Evolutionary conservation across 2,888 invertebrate genomes (phyloP), one percentile per base, ranked within the genome.

Genomic region (Ophion obscuratus): DNA sequence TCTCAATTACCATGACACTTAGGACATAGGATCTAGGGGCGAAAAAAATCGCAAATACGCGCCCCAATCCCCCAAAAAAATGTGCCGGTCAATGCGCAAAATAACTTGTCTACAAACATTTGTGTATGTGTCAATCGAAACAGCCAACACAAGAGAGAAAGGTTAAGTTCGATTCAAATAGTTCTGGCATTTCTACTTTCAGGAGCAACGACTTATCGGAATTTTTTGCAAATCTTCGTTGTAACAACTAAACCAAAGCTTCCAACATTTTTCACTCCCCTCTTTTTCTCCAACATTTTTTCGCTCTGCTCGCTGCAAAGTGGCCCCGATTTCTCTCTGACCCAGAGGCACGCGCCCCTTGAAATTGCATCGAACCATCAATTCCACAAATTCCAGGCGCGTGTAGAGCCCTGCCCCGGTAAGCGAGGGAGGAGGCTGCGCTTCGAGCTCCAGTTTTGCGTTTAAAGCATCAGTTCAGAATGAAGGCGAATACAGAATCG

Each of bases 341-440:
- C 24, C 44, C 66, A 44, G 40, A 79, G 73, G 78, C 79, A 75
- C 74, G 75, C 77, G 64, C 44, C 62, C 64, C 59, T 27, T 20
- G 66, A 64, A 24, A 53, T 71, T 68, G 36, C 10, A 53, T 36
- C 66, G 78, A 74, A 74, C 68, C 66, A 79, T 85, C 75, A 79
- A 85, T 85, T 85, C 82, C 82, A 40, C 66, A 66, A 79, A 85
- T 82, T 85, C 85, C 85, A 61, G 53, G 67, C 59, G 27, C 53
- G 14, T 66, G 67, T 66, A 31, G 66, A 78, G 44, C 68, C n/a
- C 64, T 44, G 11, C 27, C 31, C 17, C 61, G 70, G 66, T 66
- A 73, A 64, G 64, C 31, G 57, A 80, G 44, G 27, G 47, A 66
- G 61, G 64, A 64, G 64, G 62, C 53, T 53, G 77, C 67, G 68